Evolutionary conservation across 2,888 invertebrate genomes (phyloP), one percentile per base, ranked within the genome.

Genomic region (Calliphora vomitoria): DNA sequence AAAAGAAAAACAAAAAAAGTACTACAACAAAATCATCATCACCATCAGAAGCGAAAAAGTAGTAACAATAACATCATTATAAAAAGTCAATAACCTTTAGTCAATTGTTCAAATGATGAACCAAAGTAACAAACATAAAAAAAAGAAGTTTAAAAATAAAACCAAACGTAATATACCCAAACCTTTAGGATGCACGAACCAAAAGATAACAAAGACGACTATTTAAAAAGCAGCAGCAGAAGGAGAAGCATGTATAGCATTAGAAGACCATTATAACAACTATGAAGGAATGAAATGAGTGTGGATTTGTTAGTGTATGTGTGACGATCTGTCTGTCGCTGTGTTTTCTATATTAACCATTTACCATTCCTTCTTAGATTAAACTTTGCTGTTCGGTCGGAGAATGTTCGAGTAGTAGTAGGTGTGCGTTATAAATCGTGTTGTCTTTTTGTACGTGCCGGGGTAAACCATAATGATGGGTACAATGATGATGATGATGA

Each of bases 21-120:
- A 35, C 18, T 74, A 15, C 13, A 50, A 64, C 76, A 53, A 53
- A 76, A 71, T 76, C 68, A 68, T 74, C 85, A 68, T 25, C 66
- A 79, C 15, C 38, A 68, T 58, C 74, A 82, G 74, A n/a, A 75
- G 66, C 74, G 69, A 38, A 80, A 20, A 53, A 62, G 50, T 78
- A 68, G 78, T 74, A 87, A 87, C 82, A 87, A 87, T 85, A 87
- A 85, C 87, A 87, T 87, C 85, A 82, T 87, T 87, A 87, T 62
- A 82, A 41, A 78, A 85, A 87, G 87, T 82, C 87, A 87, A 87
- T 85, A 85, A 87, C 87, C 87, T 84, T 69, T 78, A 68, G 79
- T 58, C 74, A 75, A 79, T 84, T 81, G 82, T 79, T 81, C 71
- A 68, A 74, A 62, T 85, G 74, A 82, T 79, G 72, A 84, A 81